Base-by-base conservation (phyloP, 2,113 vertebrate species). In the Paratilapia polleni region DNA sequence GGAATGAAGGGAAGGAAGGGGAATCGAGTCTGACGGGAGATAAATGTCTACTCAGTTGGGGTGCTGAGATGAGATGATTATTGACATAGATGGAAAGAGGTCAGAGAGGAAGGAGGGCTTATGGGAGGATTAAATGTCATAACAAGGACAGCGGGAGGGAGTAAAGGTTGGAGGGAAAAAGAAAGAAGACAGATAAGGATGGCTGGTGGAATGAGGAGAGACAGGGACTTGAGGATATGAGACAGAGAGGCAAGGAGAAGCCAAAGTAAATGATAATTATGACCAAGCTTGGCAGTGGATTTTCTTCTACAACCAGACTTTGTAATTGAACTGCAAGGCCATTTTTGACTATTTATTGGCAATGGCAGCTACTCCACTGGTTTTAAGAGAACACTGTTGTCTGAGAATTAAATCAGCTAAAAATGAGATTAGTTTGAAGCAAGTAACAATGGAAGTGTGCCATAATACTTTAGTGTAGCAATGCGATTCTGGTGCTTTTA, bases 111-210 rank as follows among this genome's bases (percentile, higher is more conserved):
- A 34, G 41, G 62, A 41, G 60, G 64, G 49, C 52, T 85, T 19
- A 83, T 74, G 62, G 77, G 58, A 68, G 41, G 68, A 87, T 78
- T 78, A 83, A 85, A 88, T 86, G 86, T 81, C 83, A 83, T 78
- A 73, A 87, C 66, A 88, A 77, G 81, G 86, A 82, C 78, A 77
- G 34, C 10, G 11, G n/a, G 58, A 54, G 77, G 70, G 36, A 22
- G 62, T 49, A 70, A 79, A 80, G 80, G 60, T 64, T 56, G 54
- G 66, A 62, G 57, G 64, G 36, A 64, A 24, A 66, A n/a, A 78
- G 15, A 59, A 59, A 62, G 56, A 20, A 20, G 77, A 79, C 64
- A 17, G 74, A 64, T 52, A 81, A 13, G 52, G 58, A 77, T 70
- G 61, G 17, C 47, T 34, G 34, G 11, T 43, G n/a, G n/a, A 56